Conservation (phyloP, 1,140 invertebrate species). For the Lycorma delicatula region DNA sequence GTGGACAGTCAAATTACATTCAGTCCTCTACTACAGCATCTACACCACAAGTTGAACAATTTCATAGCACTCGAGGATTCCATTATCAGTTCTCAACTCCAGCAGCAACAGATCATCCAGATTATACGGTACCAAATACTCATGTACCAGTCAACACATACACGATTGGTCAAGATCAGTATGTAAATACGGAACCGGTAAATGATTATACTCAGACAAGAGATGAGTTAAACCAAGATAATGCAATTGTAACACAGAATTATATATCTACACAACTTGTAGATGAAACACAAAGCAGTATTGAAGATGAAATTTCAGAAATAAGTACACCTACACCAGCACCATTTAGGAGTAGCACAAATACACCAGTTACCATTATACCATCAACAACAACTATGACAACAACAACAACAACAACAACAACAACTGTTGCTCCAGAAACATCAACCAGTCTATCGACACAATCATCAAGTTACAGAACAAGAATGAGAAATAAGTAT, state of each 20-base stretch:
- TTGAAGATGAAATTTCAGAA: not conserved
- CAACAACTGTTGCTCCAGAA: constrained; percentile 17
- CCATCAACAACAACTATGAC: constrained; percentile 10
- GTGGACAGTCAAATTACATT: not conserved
- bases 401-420: constrained; percentile 11
- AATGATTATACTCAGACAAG: constrained; percentile 4
- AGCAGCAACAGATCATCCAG: not conserved
- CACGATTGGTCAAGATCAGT: too few relatives aligned
- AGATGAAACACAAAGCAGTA: not conserved
- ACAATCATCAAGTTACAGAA: not conserved
- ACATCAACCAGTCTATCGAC: constrained; percentile 6
- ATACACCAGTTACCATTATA: constrained; percentile 18
- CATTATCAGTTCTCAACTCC: not conserved
- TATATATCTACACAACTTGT: constrained; percentile 15
- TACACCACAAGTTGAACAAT: not conserved
- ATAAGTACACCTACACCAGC: constrained; percentile 11
- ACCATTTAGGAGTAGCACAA: constrained; percentile 9
- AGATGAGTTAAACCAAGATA: constrained; percentile 9
- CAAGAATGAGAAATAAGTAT: constrained; percentile 23
- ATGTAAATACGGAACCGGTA: not conserved
- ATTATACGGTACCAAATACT: not conserved
- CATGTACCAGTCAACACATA: not conserved
- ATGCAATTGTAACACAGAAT: constrained; percentile 2
- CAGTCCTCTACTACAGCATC: not conserved
- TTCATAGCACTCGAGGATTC: not conserved